Percentiles rank a stretch among this genome's conserved stretches.
These are phyloP conservation scores for Heteromyza rotundicornis DNA, from an alignment of 2,888 invertebrate genomes.

Conservation along the genomic window DNA sequence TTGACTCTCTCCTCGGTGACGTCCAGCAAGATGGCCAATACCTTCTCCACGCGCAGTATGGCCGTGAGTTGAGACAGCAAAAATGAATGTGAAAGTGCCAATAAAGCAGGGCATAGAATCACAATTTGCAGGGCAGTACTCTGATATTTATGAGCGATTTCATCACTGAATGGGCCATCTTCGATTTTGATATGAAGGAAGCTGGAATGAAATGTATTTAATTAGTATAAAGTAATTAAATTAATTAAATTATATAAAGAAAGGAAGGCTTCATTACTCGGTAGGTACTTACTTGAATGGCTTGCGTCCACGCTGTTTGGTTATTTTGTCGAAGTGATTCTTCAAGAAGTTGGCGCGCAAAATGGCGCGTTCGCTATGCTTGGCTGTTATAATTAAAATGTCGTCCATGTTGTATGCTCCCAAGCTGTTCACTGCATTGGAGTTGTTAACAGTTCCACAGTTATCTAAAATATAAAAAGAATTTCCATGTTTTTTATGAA, in stretches of 20 bases:
- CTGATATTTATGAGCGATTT: constrained; percentile 65
- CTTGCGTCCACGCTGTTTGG: constrained; percentile 78
- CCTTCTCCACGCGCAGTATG: constrained; percentile 69
- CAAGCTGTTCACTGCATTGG: constrained; percentile 36
- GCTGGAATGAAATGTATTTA: constrained; percentile 62
- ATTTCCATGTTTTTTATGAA: constrained; percentile 21
- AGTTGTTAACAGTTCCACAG: constrained; percentile 58
- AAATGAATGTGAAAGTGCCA: constrained; percentile 64
- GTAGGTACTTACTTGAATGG: constrained; percentile 74
- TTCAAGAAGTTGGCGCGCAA: constrained; percentile 83
- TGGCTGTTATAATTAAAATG: constrained; percentile 80
- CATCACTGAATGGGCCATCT: constrained; percentile 66
- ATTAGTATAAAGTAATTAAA: constrained; percentile 11
- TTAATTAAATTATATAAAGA: not conserved
- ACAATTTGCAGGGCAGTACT: constrained; percentile 79
- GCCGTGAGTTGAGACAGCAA: constrained; percentile 57
- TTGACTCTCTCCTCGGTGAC: constrained; percentile 76
- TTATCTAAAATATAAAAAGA: constrained; percentile 57
- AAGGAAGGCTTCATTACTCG: not conserved
- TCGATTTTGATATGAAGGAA: constrained; percentile 78
- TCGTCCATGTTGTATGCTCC: constrained; percentile 73
- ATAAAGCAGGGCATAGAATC: constrained; percentile 78
- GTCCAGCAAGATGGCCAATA: constrained; percentile 81
- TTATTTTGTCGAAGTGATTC: constrained; percentile 83
- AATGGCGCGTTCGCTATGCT: constrained; percentile 77